Base-by-base conservation (phyloP, 2,113 vertebrate species). In the Notarius quadriscutis region DNA sequence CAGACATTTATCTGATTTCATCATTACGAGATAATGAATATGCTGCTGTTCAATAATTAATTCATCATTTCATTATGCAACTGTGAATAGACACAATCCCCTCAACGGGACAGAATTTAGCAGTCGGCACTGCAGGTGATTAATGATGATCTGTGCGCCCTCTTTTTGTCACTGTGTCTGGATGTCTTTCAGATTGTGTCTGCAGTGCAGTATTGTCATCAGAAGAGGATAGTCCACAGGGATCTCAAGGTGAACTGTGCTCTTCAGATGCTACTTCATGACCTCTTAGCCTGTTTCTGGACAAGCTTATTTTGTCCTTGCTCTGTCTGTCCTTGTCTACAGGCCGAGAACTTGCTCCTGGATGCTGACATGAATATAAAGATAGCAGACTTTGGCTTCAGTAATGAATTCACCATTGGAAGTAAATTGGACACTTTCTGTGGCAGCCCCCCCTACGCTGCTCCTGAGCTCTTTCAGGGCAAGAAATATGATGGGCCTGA, bases 331-430 rank as follows among this genome's bases (percentile, higher is more conserved):
- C 27, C 53, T 81, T 20, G 27, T 65, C 12, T 67, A 7, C 87
- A 97, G 97, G 97, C 97, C 90, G 97, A 97, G 94, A 97, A 97
- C 93, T 94, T 97, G n/a, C 94, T 97, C 87, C 94, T 97, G 92
- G 97, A 97, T 91, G 96, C 96, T 77, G 97, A 97, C 92, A 97
- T 97, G 97, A 97, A 97, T 93, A 97, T 97, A 92, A 97, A 97
- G 95, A 97, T 97, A 92, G 97, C 97, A 84, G 97, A 97, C 94
- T 97, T 97, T 89, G 97, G 97, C 90, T 97, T 97, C 93, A 97
- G 97, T 90, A 97, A 97, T 87, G 97, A 97, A 93, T 97, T 97
- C 95, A 97, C 96, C 91, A 93, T 97, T 7, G 97, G 97, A 93
- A 96, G 93, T 94, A 97, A 97, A 95, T 94, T 97, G 94, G 97